These are phyloP conservation scores for Lasioglossum figueresi DNA, from an alignment of 2,888 invertebrate genomes.

Conservation along the genomic window DNA sequence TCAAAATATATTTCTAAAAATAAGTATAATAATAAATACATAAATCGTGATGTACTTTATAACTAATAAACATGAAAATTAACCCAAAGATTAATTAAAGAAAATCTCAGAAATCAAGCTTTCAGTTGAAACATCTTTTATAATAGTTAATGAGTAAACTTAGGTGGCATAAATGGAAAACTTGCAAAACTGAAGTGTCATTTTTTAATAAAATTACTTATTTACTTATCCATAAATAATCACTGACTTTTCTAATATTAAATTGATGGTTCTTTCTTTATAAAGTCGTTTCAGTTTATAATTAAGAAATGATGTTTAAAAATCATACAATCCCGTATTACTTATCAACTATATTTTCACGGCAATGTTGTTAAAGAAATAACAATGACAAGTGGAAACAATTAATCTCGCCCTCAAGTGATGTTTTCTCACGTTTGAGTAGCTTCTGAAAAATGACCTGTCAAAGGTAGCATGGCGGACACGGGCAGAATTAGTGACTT, in stretches of 20 bases:
- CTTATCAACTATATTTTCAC: not conserved
- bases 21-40: too few relatives aligned
- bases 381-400: not conserved
- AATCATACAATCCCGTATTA: not conserved
- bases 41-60: too few relatives aligned
- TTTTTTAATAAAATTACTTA: too few relatives aligned
- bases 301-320: not conserved
- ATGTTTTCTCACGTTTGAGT: constrained; percentile 3
- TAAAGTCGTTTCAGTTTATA: not conserved
- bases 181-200: not conserved
- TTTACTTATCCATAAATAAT: not conserved
- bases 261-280: not conserved
- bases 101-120: not conserved
- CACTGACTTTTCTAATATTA: not conserved
- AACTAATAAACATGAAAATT: too few relatives aligned
- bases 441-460: constrained; percentile 31
- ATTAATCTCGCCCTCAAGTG: constrained; percentile 31
- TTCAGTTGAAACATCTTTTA: not conserved
- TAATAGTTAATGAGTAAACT: too few relatives aligned
- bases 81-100: not conserved
- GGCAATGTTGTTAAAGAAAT: not conserved
- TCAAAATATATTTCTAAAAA: too few relatives aligned
- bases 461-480: constrained; percentile 18
- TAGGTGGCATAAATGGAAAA: too few relatives aligned
- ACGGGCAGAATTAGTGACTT: constrained; percentile 27